Evolutionary conservation across 2,113 vertebrate genomes (phyloP).

Genomic region (Megalops atlanticus): DNA sequence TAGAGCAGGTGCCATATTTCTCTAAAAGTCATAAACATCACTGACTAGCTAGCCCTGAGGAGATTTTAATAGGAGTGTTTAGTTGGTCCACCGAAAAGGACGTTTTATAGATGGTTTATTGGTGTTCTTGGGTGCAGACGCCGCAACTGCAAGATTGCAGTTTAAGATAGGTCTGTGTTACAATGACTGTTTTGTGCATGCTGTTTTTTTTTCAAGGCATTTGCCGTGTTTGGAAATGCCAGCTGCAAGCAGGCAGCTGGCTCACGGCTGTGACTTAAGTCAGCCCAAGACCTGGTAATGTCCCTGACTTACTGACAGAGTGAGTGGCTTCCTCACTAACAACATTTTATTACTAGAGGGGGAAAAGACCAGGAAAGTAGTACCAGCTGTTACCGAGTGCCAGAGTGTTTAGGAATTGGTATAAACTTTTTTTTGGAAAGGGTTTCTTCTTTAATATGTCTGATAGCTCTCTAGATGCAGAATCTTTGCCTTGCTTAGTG

Average conservation of each 20-base stretch:
- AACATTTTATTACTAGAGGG: no score
- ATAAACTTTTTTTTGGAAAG: no score
- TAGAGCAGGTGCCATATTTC: neutral
- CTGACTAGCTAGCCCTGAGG: neutral
- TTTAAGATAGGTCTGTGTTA: neutral
- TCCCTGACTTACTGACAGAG: no score
- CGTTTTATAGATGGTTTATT: slow-evolving; percentile 3
- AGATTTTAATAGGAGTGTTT: neutral
- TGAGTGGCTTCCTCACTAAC: no score
- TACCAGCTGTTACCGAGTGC: no score
- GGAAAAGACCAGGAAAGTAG: no score
- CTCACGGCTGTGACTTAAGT: neutral
- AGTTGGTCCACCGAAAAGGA: neutral
- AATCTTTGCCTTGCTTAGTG: no score
- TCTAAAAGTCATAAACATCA: neutral
- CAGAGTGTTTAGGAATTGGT: no score
- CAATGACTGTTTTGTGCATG: neutral
- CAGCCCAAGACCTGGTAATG: no score
- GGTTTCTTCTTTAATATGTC: no score
- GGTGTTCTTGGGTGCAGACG: neutral
- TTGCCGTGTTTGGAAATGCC: neutral
- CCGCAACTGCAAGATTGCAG: neutral
- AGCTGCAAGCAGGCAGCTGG: neutral
- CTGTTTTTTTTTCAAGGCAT: neutral
- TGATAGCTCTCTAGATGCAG: no score